Evolutionary conservation across 2,113 vertebrate species (phyloP).

Genomic region (Odobenus rosmarus): DNA sequence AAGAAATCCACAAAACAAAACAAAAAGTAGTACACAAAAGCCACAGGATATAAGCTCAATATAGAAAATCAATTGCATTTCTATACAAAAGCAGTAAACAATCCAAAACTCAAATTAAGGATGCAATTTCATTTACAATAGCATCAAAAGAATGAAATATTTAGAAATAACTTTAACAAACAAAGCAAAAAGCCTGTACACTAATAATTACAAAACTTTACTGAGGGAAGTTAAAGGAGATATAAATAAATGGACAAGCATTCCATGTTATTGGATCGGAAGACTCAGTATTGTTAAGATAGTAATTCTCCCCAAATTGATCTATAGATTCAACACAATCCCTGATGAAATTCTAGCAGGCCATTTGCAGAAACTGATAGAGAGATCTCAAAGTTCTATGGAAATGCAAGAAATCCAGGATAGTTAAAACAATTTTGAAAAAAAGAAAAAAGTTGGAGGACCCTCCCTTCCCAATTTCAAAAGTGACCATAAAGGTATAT

Average conservation of each 20-base stretch:
- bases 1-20: background rate
- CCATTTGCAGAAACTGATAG: background rate
- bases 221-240: background rate
- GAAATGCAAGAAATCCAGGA: background rate
- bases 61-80: constrained; percentile 3
- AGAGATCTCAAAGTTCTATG: background rate
- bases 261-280: background rate
- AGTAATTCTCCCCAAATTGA: background rate
- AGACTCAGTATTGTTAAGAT: background rate
- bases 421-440: background rate
- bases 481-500: background rate
- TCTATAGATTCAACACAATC: background rate
- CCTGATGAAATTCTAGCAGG: background rate
- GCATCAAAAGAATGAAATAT: background rate
- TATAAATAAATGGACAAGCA: background rate
- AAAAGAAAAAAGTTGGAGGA: background rate
- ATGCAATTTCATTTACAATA: background rate
- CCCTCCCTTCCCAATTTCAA: background rate
- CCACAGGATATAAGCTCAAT: background rate
- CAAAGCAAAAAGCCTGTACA: background rate
- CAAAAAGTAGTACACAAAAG: background rate
- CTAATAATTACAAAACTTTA: background rate
- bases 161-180: background rate
- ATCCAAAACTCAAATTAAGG: background rate
- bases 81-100: background rate